phyloP scores from a whole-genome alignment of 2,113 vertebrate genomes.

The Mobula hypostoma region DNA sequence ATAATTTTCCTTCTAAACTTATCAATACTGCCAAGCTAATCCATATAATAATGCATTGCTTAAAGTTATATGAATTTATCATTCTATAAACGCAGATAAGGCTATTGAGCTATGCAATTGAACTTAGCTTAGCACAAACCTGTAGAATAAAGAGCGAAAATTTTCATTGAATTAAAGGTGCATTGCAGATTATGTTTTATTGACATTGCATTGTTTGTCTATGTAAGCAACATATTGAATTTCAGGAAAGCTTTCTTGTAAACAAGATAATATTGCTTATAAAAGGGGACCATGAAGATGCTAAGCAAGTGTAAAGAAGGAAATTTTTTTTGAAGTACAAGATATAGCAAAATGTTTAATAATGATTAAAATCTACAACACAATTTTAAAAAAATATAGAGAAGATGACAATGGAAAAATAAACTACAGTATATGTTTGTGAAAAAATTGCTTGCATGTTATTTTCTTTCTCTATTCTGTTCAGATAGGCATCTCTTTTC shows the following conservation, averaged over 20 bases:
- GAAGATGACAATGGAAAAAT: not conserved
- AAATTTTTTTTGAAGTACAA: slow-evolving; percentile 13
- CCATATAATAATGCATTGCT: not conserved
- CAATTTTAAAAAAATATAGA: not conserved
- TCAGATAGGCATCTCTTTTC: not conserved
- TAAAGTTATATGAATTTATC: not conserved
- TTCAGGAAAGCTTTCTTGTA: not conserved
- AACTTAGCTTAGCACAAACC: not conserved
- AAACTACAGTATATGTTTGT: not conserved
- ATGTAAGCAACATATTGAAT: not conserved
- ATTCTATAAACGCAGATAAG: not conserved
- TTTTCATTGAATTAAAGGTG: not conserved
- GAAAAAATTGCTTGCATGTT: not conserved
- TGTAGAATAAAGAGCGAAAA: not conserved
- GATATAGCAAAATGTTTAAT: not conserved
- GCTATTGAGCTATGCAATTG: not conserved
- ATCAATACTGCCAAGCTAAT: not conserved
- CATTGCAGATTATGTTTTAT: slow-evolving; percentile 19
- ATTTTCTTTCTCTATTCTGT: not conserved
- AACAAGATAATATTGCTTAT: not conserved
- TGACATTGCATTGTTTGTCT: not conserved
- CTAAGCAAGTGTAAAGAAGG: not conserved
- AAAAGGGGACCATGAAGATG: not conserved
- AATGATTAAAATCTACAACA: not conserved
- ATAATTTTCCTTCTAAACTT: not conserved